phyloP scores from a whole-genome alignment of 2,888 invertebrate genomes.

The Phytoseiulus persimilis region DNA sequence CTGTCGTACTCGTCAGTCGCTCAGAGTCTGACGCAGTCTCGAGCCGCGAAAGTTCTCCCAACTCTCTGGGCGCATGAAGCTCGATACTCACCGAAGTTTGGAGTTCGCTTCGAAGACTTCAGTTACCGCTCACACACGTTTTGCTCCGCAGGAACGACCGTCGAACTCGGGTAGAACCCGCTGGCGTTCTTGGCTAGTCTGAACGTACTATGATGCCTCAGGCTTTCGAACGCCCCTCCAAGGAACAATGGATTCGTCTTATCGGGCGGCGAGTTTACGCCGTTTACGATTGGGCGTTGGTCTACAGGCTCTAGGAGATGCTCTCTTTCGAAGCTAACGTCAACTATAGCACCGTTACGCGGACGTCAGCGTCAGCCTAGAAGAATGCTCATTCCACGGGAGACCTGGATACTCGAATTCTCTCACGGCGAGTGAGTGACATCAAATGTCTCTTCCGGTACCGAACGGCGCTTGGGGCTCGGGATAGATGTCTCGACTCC shows the following conservation, averaged over 20 bases:
- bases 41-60: no score
- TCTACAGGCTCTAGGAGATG: background rate
- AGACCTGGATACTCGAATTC: background rate
- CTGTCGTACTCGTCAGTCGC: no score
- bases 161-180: background rate
- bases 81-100: background rate
- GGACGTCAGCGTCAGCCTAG: background rate
- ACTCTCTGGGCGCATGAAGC: background rate
- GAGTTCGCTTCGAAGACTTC: background rate
- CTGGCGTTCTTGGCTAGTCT: background rate
- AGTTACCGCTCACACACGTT: background rate
- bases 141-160: background rate
- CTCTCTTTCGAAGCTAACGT: background rate
- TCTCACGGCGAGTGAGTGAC: background rate
- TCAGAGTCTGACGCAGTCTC: no score
- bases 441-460: background rate
- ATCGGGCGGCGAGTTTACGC: background rate
- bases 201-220: background rate
- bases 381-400: background rate
- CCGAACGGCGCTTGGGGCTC: background rate
- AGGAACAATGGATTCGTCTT: background rate
- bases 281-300: constrained; percentile 5
- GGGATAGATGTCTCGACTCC: no score
- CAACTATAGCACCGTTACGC: background rate
- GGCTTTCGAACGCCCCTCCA: background rate